Evolutionary conservation across 2,113 vertebrate species (phyloP), one percentile per base, ranked within the genome.

Genomic region (Trinectes maculatus): DNA sequence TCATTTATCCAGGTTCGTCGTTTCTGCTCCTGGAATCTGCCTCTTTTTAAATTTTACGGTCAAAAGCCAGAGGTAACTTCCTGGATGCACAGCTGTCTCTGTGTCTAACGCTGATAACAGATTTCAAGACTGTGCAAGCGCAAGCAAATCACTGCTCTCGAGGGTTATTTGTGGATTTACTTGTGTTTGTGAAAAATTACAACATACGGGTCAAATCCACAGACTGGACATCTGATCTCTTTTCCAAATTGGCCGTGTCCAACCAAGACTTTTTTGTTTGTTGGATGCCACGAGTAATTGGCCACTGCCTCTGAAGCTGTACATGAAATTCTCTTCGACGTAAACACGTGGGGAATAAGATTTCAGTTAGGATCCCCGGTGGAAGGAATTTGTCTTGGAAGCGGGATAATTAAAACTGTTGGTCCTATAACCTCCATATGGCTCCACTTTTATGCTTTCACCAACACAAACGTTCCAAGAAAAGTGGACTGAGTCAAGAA

Each of bases 31-130:
- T 54, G 29, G 34, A 80, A 52, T 62, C 47, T 54, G 28, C 71
- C 53, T 46, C 47, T 24, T 36, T 36, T 26, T 26, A 1, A 18
- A 12, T 73, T 62, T 74, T 19, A 40, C 13, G 8, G 19, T 60
- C 66, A 69, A 40, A 73, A 69, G 29, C 37, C 54, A 75, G 24
- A 63, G 53, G 31, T 73, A 58, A 59, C 63, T 48, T 82, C 51
- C 63, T 64, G 54, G 59, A 49, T 33, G 66, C 61, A 69, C 8
- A n/a, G 15, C 10, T 3, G 16, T 65, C 33, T 72, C 43, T 48
- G 25, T 51, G 24, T 62, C 52, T 57, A 73, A 82, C 24, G 48
- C 43, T 1, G 8, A 51, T 56, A 59, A 36, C 57, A 80, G 71
- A 79, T 66, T 71, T 71, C 43, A 70, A 33, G 31, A 42, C 52